Percentiles rank a stretch among this genome's conserved stretches.
Evolutionary conservation across 2,113 vertebrate genomes (phyloP).

Genomic region (Pseudopipra pipra): DNA sequence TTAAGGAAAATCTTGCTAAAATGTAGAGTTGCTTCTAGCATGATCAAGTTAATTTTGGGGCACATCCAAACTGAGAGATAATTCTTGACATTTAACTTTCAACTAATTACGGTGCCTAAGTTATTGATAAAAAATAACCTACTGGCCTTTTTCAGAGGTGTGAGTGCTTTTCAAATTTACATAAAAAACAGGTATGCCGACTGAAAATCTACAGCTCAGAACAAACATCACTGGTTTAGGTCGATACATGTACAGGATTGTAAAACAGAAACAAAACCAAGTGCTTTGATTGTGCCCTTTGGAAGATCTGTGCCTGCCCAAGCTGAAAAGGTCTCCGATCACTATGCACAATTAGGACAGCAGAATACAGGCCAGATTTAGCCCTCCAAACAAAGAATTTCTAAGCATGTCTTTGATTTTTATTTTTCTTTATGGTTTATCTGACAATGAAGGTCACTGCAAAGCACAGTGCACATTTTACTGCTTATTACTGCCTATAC

Average conservation of each 20-base stretch:
- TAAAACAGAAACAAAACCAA: background rate
- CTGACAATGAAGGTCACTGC: background rate
- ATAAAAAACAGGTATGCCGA: background rate
- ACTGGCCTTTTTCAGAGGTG: background rate
- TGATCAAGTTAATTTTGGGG: slow-evolving; percentile 26
- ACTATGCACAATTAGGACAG: slow-evolving; percentile 36
- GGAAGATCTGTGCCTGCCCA: slow-evolving; percentile 3
- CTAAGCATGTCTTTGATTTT: background rate
- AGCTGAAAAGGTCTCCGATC: slow-evolving; percentile 33
- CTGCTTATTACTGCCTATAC: background rate
- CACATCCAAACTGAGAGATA: slow-evolving; percentile 22
- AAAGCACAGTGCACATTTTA: background rate
- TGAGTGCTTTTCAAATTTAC: slow-evolving; percentile 9
- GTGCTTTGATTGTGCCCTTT: background rate
- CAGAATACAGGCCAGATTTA: slow-evolving; percentile 24
- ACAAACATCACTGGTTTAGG: background rate
- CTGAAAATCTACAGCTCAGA: background rate
- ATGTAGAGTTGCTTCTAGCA: slow-evolving; percentile 17
- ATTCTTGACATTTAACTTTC: slow-evolving; percentile 51
- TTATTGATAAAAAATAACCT: slow-evolving; percentile 45
- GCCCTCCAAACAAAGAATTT: slow-evolving; percentile 37
- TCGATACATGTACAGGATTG: background rate
- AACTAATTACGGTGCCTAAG: slow-evolving; percentile 32
- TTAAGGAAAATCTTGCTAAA: background rate
- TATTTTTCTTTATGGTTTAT: background rate